phyloP scores from a whole-genome alignment of 2,113 vertebrate species.

The Dipodomys ordii region DNA sequence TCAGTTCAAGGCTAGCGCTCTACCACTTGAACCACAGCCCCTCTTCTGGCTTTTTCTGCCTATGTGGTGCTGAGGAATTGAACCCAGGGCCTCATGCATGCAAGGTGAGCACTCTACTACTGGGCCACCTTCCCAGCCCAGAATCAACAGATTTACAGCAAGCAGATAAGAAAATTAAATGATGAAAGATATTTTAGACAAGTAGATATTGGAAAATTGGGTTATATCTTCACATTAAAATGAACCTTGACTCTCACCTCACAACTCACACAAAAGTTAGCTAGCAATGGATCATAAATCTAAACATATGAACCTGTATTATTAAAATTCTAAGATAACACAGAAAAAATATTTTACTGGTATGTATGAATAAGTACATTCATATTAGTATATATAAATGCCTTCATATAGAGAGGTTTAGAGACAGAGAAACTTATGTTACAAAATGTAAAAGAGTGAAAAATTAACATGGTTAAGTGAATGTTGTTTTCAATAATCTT shows the following conservation, averaged over 20 bases:
- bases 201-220: background rate
- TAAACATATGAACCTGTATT: conserved; percentile 15
- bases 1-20: no score
- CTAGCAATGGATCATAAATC: background rate
- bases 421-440: background rate
- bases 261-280: background rate
- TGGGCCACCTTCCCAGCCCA: no score
- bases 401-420: background rate
- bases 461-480: background rate
- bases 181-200: background rate
- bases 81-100: no score
- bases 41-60: no score
- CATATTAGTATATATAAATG: background rate
- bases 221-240: background rate
- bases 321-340: conserved; percentile 8
- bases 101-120: no score
- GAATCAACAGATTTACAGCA: background rate
- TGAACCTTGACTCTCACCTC: background rate
- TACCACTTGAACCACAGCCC: no score
- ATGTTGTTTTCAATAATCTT: background rate
- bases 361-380: background rate
- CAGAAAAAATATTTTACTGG: background rate
- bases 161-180: background rate
- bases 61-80: no score
- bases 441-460: conserved; percentile 19